Evolutionary conservation across 1,140 invertebrate genomes (phyloP), one percentile per base, ranked within the genome.

Genomic region (Drosophila dunni): DNA sequence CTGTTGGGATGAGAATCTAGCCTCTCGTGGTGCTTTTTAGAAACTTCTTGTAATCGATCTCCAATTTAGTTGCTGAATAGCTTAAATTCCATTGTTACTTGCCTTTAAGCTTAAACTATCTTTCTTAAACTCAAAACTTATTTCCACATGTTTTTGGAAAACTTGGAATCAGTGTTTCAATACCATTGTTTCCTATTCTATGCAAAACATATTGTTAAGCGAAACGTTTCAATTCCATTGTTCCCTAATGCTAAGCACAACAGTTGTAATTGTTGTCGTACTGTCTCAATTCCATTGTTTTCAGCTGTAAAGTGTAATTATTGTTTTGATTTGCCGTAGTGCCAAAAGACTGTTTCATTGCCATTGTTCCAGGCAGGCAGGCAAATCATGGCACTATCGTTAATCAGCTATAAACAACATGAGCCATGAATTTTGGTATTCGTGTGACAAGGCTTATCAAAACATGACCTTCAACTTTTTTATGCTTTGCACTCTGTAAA

Each of bases 381-480:
- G 15, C 4, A 61, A 48, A 36, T 64, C 50, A 33, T 33, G 54
- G 53, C 38, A 17, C 40, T 20, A 29, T 24, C 33, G 33, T 57
- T 66, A 24, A 66, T 66, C 51, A 46, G 44, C 64, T 48, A n/a
- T 40, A 11, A 54, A n/a, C 33, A 54, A 54, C 11, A 48, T 60
- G 57, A 13, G 42, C 7, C 13, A 46, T 46, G 24, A 29, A 17
- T 60, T 20, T 20, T 20, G 17, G 20, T 63, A 24, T 51, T 34
- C 56, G 11, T 57, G 61, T 48, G 62, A 66, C 51, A 66, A 15
- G 53, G 45, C 62, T 65, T 66, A 66, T 66, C 62, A 50, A 34
- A 38, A 8, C 45, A 34, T 51, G 65, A 48, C 56, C 65, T 68
- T 60, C 50, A 51, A 34, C 10, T 24, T 34, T 13, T 66, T 56